Conservation (phyloP, 1,140 invertebrate species). For the Calephelis nemesis region DNA sequence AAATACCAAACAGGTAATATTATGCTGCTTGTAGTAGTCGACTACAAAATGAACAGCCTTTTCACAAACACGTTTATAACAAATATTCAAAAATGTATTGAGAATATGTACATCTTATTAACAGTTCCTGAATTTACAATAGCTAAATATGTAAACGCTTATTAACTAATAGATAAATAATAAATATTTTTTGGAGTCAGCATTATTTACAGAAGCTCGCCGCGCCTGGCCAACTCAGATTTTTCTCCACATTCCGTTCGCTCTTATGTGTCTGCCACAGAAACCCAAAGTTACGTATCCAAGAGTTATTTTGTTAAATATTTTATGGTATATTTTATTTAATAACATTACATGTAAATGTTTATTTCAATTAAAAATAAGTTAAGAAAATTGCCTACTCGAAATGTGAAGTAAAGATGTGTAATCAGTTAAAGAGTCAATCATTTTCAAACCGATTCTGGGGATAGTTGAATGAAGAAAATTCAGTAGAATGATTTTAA, state of each 20-base stretch:
- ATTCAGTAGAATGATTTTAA: too few species aligned
- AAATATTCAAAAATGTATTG: slow-evolving; percentile 12
- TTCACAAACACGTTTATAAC: slow-evolving; percentile 11
- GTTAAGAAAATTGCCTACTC: too few species aligned
- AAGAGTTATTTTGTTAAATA: too few species aligned
- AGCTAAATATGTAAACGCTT: slow-evolving; percentile 50
- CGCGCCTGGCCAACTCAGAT: slow-evolving; percentile 44
- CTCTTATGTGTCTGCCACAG: slow-evolving; percentile 21
- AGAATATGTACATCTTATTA: slow-evolving; percentile 54
- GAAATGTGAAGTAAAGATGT: too few species aligned
- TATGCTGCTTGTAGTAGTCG: slow-evolving; percentile 4
- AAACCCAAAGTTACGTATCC: too few species aligned
- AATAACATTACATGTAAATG: too few species aligned
- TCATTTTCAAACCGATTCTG: too few species aligned
- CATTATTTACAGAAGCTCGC: slow-evolving; percentile 72
- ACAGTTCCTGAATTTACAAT: slow-evolving; percentile 46
- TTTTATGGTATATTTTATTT: too few species aligned
- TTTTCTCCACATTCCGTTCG: slow-evolving; percentile 32
- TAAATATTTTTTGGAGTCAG: slow-evolving; percentile 72
- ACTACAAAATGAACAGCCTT: slow-evolving; percentile 5
- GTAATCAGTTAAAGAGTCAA: too few species aligned
- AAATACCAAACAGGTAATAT: slow-evolving; percentile 10
- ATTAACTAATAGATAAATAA: slow-evolving; percentile 70
- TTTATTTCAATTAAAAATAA: too few species aligned
- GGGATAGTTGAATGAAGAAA: too few species aligned